Evolutionary conservation across 2,888 invertebrate species (phyloP).

Genomic region (Agrenia bidenticulata): DNA sequence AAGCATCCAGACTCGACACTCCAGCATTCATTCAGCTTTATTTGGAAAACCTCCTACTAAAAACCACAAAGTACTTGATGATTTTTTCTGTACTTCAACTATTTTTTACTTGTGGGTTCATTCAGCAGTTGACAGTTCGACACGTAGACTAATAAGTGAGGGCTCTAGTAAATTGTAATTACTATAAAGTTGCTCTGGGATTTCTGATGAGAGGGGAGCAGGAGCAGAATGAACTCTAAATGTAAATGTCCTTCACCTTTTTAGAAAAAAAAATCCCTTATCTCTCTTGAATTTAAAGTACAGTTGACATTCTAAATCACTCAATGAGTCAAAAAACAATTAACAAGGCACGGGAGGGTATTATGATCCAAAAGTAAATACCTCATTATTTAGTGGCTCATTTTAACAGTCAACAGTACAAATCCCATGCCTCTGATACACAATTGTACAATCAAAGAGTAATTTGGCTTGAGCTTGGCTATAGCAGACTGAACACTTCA

Average conservation of each 20-base stretch:
- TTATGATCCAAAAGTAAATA: background rate
- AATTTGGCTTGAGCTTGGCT: too few relatives aligned
- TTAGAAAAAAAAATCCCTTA: slow-evolving; percentile 3
- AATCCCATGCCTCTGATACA: background rate
- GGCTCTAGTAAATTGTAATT: background rate
- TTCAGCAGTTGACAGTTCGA: background rate
- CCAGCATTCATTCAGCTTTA: background rate
- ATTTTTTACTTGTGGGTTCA: background rate
- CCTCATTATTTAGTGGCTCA: background rate
- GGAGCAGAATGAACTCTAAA: slow-evolving; percentile 4
- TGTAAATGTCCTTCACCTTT: slow-evolving; percentile 20
- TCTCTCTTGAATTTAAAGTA: background rate
- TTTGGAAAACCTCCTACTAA: background rate
- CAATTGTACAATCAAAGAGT: too few relatives aligned
- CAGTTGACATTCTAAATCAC: background rate
- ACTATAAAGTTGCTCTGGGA: background rate
- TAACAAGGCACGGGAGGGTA: background rate
- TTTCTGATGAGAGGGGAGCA: background rate
- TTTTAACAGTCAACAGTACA: background rate
- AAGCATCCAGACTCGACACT: too few relatives aligned
- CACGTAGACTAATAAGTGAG: background rate
- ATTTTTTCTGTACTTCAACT: too few relatives aligned
- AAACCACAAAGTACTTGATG: background rate
- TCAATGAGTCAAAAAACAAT: background rate
- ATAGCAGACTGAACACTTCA: too few relatives aligned